Evolutionary conservation across 2,797 vertebrate genomes (phyloP).

Genomic region (Avahi laniger): DNA sequence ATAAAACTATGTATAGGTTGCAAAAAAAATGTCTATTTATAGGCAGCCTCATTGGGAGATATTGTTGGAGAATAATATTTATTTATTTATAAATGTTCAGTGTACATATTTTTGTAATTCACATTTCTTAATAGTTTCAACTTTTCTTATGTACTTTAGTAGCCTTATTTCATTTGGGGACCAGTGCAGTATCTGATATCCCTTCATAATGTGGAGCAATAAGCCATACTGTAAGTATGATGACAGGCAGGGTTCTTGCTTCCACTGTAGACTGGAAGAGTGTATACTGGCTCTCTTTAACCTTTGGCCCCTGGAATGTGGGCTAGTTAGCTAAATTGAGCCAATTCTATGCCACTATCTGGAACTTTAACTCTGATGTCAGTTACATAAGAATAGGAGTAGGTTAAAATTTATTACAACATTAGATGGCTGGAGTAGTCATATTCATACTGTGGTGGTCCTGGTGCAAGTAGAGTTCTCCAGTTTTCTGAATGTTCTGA

Average conservation of each 20-base stretch:
- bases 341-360: background rate
- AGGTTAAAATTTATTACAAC: background rate
- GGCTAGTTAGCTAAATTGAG: background rate
- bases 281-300: background rate
- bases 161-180: background rate
- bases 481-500: background rate
- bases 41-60: background rate
- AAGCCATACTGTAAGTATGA: background rate
- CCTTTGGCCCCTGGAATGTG: too few relatives aligned
- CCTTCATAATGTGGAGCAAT: background rate
- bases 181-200: background rate
- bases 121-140: background rate
- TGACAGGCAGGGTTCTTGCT: background rate
- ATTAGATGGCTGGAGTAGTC: background rate
- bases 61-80: background rate
- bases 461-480: background rate
- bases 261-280: background rate
- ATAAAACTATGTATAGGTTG: background rate
- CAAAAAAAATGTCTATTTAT: background rate
- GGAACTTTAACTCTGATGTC: background rate
- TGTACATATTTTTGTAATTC: background rate
- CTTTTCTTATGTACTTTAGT: background rate
- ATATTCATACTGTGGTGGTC: background rate
- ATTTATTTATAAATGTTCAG: background rate
- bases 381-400: background rate